These are phyloP conservation scores for Mesorhabditis belari DNA, from an alignment of 2,888 invertebrate species.

Conservation along the genomic window DNA sequence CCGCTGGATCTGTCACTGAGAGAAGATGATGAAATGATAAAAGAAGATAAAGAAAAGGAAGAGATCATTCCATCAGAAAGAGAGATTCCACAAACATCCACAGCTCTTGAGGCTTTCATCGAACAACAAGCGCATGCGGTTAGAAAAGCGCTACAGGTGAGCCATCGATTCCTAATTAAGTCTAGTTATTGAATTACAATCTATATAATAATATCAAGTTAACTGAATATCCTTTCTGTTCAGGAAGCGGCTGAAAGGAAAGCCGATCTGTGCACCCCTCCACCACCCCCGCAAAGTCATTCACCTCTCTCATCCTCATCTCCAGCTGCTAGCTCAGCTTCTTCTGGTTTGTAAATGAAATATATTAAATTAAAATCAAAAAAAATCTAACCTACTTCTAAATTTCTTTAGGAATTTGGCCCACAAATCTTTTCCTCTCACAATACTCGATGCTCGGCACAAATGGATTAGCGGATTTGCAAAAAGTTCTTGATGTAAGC, in stretches of 20 bases:
- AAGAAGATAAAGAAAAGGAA: no score
- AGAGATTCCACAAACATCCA: neutral
- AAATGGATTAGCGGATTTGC: slow-evolving; percentile 32
- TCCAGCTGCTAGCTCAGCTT: slow-evolving; percentile 9
- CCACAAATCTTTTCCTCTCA: slow-evolving; percentile 25
- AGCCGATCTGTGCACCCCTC: slow-evolving; percentile 21
- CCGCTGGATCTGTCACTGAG: slow-evolving; percentile 30
- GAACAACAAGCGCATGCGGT: neutral
- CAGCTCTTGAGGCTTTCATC: neutral
- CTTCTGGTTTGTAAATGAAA: no score
- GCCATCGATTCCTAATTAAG: no score
- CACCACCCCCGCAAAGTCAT: slow-evolving; percentile 18
- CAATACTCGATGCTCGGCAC: slow-evolving; percentile 39
- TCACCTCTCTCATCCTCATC: slow-evolving; percentile 4
- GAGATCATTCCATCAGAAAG: slow-evolving; percentile 13
- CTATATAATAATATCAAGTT: no score
- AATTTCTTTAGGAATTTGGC: slow-evolving; percentile 31
- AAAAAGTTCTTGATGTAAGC: slow-evolving; percentile 37
- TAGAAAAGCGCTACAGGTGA: neutral
- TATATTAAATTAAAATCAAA: no score
- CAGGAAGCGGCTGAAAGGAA: slow-evolving; percentile 24
- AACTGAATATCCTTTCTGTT: neutral
- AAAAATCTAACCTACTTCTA: no score
- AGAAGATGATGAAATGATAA: slow-evolving; percentile 4
- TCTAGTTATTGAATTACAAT: no score